Evolutionary conservation across 2,113 vertebrate species (phyloP), one percentile per base, ranked within the genome.

Genomic region (Trichomycterus rosablanca): DNA sequence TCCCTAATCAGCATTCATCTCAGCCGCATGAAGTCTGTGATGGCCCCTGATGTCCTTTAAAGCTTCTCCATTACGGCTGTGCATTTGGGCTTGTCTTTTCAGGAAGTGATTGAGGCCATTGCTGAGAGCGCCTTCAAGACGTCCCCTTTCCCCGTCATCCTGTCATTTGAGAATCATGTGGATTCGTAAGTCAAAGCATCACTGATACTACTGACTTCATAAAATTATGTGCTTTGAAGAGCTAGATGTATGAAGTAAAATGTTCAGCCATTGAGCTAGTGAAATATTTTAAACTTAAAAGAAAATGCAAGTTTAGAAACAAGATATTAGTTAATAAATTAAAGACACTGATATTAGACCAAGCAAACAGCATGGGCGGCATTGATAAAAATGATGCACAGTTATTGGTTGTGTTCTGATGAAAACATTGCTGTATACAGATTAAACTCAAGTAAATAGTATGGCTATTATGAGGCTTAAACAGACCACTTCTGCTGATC

Each of bases 41-140:
- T 15, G 2, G 32, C 2, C 22, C 20, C 28, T 35, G 50, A 54
- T 54, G 51, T 48, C 9, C 8, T 39, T 49, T 28, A 46, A 9
- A 28, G 32, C 15, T 16, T 40, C 52, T 40, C 16, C 20, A 56
- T 19, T 11, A 40, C 45, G 51, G 56, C 39, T 45, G 12, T 20
- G 10, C 40, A 48, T 60, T 26, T 67, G 19, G n/a, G 16, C 6
- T 16, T 62, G 58, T 57, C 37, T 66, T 67, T 82, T 72, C 53
- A 99, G 96, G 95, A 99, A 80, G 95, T 99, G 45, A 97, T 99
- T 70, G 96, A 99, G 88, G 96, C 93, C 11, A 99, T 99, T 22
- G 91, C 92, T 23, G 96, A 99, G 59, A 96, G 92, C 69, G 95
- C 96, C 24, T 99, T 99, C 87, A 99, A 99, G 90, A 99, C 93